Evolutionary conservation across 1,140 invertebrate species (phyloP), one percentile per base, ranked within the genome.

Genomic region (Philaenus spumarius): DNA sequence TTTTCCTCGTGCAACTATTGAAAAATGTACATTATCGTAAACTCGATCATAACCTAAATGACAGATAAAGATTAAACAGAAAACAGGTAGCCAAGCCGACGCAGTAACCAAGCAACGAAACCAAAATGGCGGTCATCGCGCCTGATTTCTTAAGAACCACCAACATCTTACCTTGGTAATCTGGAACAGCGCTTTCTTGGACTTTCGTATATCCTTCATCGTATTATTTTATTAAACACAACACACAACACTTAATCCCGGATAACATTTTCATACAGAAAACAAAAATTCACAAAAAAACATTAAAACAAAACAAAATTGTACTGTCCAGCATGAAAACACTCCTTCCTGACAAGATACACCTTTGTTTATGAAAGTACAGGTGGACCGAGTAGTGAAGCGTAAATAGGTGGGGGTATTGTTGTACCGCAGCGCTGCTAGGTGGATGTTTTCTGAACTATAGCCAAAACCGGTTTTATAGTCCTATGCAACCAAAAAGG

Each of bases 121-220:
- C 3, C 26, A 30, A 30, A 30, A 30, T 30, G 26, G 26, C 26
- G 26, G 26, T 30, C 26, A 30, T 30, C 26, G 26, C 26, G 26
- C 26, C 26, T 30, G 7, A 39, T 55, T 55, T 55, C 24, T 45
- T 9, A 14, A 55, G 26, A 55, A 3, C 35, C 3, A 20, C 26
- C 11, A 53, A 14, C 37, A 3, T 45, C 58, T 69, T 76, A 81
- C 80, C 78, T 80, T 81, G 24, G 78, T 73, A 51, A 81, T 75
- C 68, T 81, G 80, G 63, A 78, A 80, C 47, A 80, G 73, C 17
- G 79, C 78, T 62, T 71, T 72, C 55, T 72, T 71, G 55, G 68
- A 70, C 5, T 69, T 67, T 43, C 60, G 68, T 40, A 74, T 72
- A 55, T 76, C 73, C 70, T 77, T 78, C 75, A 77, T 77, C 59